Conservation (phyloP, 2,888 invertebrate species). For the Colletes collaris region DNA sequence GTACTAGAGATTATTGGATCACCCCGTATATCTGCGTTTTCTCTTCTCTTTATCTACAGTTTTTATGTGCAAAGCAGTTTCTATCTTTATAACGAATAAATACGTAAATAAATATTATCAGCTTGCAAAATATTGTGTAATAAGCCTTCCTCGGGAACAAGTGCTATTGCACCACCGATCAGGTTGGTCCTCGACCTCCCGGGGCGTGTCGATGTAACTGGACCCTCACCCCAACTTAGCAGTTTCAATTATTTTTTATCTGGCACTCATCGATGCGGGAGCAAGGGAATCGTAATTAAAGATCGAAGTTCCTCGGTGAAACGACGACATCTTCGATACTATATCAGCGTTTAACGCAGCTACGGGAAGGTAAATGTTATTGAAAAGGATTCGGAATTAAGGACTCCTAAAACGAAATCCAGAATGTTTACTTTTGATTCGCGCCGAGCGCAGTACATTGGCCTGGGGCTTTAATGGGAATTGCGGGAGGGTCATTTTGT, state of each 20-base stretch:
- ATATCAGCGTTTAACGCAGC: slow-evolving; percentile 46
- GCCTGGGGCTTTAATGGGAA: slow-evolving; percentile 10
- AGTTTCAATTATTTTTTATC: slow-evolving; percentile 53
- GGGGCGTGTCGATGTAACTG: slow-evolving; percentile 41
- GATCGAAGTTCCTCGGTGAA: slow-evolving; percentile 1
- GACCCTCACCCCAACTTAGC: slow-evolving; percentile 2
- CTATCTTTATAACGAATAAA: no score
- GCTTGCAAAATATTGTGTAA: no score
- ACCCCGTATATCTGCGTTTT: no score
- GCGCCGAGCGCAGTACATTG: neutral
- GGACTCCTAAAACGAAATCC: slow-evolving; percentile 8
- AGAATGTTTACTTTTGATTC: neutral
- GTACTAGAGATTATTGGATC: no score
- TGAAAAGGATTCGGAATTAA: slow-evolving; percentile 38
- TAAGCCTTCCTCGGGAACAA: neutral
- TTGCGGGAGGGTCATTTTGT: slow-evolving; percentile 3
- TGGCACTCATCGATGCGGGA: slow-evolving; percentile 3
- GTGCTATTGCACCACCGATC: neutral
- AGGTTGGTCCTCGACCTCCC: slow-evolving; percentile 6
- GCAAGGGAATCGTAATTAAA: slow-evolving; percentile 31
- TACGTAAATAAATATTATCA: no score
- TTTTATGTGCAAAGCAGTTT: no score
- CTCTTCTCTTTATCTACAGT: no score
- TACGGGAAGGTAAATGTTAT: slow-evolving; percentile 39
- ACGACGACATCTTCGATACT: slow-evolving; percentile 31